A percentile compares a stretch with the other conserved stretches of the same genome.
Conservation (phyloP, 1,140 invertebrate genomes). For the Oscheius sp. region DNA sequence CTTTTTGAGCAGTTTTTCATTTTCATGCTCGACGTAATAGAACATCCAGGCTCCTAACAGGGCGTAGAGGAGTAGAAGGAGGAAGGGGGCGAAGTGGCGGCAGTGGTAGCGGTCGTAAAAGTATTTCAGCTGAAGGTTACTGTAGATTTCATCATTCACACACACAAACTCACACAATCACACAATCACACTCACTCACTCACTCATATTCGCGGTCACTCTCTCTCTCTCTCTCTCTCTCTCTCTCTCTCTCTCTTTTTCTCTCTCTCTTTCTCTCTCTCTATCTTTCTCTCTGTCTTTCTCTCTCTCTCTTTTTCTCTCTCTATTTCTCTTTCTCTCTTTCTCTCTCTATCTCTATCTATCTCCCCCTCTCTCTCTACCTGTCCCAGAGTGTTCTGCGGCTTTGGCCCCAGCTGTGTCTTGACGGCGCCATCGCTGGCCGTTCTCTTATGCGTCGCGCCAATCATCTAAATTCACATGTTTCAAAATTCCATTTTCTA, state of each 20-base stretch:
- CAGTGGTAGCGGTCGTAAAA: slow-evolving; percentile 55
- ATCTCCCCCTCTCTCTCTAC: too few species aligned
- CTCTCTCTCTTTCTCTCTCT: too few species aligned
- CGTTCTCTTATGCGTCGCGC: background rate
- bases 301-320: too few species aligned
- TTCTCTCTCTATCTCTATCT: too few species aligned
- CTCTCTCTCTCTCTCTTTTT: background rate
- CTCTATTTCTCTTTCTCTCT: too few species aligned
- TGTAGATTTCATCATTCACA: slow-evolving; percentile 17
- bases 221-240: background rate
- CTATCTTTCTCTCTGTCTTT: too few species aligned
- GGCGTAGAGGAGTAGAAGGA: slow-evolving; percentile 55
- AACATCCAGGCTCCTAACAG: slow-evolving; percentile 55
- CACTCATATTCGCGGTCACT: too few species aligned
- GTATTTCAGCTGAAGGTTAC: slow-evolving; percentile 50
- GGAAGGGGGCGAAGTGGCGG: slow-evolving; percentile 51
- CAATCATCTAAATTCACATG: background rate
- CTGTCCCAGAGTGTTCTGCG: background rate
- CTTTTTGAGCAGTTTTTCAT: slow-evolving; percentile 47
- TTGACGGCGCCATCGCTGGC: background rate
- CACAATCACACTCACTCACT: too few species aligned
- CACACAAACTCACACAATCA: too few species aligned
- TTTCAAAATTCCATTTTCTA: background rate
- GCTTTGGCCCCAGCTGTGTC: background rate
- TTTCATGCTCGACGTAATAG: slow-evolving; percentile 54